phyloP scores from a whole-genome alignment of 2,113 vertebrate genomes.

The Dryoscopus gambensis region DNA sequence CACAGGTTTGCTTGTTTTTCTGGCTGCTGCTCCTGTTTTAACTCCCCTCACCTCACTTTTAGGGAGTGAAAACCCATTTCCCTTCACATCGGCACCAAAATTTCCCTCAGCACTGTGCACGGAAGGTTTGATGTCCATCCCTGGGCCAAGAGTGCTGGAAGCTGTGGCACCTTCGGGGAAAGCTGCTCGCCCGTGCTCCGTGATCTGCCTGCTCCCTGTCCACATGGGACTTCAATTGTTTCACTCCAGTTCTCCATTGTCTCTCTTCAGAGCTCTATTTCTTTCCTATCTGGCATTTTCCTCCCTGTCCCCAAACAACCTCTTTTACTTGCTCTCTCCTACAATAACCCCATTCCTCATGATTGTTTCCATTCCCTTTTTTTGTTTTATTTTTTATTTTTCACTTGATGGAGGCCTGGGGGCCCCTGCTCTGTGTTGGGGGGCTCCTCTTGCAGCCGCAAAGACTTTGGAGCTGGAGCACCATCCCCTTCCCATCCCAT shows the following conservation, averaged over 20 bases:
- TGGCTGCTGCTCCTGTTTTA: background rate
- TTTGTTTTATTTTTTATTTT: background rate
- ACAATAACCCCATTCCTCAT: slow-evolving; percentile 37
- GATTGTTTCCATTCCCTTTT: slow-evolving; percentile 33
- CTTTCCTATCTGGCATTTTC: slow-evolving; percentile 57
- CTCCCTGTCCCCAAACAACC: slow-evolving; percentile 51
- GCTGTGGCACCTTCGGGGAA: background rate
- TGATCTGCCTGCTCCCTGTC: background rate
- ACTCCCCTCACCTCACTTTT: background rate
- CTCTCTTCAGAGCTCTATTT: background rate
- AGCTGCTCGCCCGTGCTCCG: background rate
- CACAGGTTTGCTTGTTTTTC: background rate
- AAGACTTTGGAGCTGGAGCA: fast-evolving
- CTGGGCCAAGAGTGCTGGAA: background rate
- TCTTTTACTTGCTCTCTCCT: slow-evolving; percentile 36
- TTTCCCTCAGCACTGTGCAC: fast-evolving
- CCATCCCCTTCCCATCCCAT: fast-evolving
- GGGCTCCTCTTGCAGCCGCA: background rate
- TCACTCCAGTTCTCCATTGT: background rate
- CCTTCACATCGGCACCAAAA: fast-evolving
- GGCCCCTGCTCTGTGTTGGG: background rate
- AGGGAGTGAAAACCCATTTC: background rate
- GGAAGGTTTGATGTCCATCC: background rate
- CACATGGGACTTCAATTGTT: background rate
- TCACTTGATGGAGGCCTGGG: background rate